These are phyloP conservation scores for Prunella fulvescens DNA, from an alignment of 2,113 vertebrate genomes.

Conservation along the genomic window DNA sequence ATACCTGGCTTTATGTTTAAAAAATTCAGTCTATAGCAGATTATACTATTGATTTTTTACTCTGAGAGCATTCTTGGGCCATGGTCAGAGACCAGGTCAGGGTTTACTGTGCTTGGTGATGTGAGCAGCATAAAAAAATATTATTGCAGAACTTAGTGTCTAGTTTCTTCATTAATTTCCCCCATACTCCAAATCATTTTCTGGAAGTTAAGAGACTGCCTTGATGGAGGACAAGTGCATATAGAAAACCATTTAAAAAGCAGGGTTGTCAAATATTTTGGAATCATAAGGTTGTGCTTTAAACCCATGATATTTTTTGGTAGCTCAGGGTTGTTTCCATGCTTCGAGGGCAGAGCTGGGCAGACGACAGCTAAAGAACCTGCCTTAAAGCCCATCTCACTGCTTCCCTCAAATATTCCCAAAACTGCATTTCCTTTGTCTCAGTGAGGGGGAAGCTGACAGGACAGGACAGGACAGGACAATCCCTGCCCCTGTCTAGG, in stretches of 20 bases:
- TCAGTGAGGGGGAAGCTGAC: not conserved
- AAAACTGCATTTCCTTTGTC: not conserved
- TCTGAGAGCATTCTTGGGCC: not conserved
- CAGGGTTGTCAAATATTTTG: not conserved
- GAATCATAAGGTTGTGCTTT: not conserved
- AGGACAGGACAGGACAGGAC: rapidly evolving
- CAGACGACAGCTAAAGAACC: not conserved
- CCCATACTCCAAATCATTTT: not conserved
- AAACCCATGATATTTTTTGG: not conserved
- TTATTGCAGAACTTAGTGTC: not conserved
- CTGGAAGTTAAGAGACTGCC: not conserved
- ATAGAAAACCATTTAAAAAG: not conserved
- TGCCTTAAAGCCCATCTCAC: not conserved
- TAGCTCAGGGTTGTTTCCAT: not conserved
- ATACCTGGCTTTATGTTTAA: not conserved
- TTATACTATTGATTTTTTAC: not conserved
- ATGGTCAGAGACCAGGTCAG: not conserved
- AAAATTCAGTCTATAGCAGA: not conserved
- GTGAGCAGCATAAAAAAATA: not conserved
- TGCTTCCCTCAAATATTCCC: not conserved
- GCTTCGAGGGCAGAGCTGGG: not conserved
- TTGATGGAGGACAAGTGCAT: not conserved
- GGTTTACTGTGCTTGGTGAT: not conserved
- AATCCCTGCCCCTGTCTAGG: not conserved
- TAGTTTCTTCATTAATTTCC: not conserved